Evolutionary conservation across 2,797 vertebrate genomes (phyloP), one percentile per base, ranked within the genome.

Genomic region (Pantherophis vulpinus): DNA sequence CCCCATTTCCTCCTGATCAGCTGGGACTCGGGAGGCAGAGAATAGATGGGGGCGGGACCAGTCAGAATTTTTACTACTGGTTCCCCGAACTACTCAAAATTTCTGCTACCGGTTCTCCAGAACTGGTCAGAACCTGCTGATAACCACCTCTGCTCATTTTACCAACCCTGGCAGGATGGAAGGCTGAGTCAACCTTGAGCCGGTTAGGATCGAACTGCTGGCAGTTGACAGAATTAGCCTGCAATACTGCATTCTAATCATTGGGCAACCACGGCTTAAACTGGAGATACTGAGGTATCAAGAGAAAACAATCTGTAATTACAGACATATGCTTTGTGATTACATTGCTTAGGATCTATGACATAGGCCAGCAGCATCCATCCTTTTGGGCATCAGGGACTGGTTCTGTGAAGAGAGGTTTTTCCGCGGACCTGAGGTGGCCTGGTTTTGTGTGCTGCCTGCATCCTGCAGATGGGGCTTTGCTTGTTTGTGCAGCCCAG

Each of bases 211-310:
- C 2, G 2, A 74, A 74, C 16, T 74, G 66, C 32, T 37, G 32
- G 32, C 70, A 74, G 32, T 37, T 3, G 29, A 37, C 16, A 74
- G 7, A 74, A 37, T 37, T 74, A 74, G 32, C 70, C 16, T 74
- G 16, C 70, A 37, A 74, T 32, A 32, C n/a, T 70, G n/a, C 14
- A 70, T 18, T 32, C 1, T 32, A 70, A 70, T 6, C 6, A 32
- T 8, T 70, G n/a, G 7, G 66, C 66, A 2, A 70, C 14, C n/a
- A 32, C 5, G 11, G 66, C 66, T 37, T 96, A 87, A 94, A 95
- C 95, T 93, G 92, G 95, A 70, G 29, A 94, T 94, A 96, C 95
- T 96, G 94, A 96, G 91, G 95, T 94, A 96, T 96, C 96, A 96
- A 74, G 93, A 83, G 95, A 95, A 95, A 95, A 0, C 3, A 96